Percentiles rank a stretch among this genome's conserved stretches.
Conservation (phyloP, 2,113 vertebrate genomes). For the Gambusia affinis region DNA sequence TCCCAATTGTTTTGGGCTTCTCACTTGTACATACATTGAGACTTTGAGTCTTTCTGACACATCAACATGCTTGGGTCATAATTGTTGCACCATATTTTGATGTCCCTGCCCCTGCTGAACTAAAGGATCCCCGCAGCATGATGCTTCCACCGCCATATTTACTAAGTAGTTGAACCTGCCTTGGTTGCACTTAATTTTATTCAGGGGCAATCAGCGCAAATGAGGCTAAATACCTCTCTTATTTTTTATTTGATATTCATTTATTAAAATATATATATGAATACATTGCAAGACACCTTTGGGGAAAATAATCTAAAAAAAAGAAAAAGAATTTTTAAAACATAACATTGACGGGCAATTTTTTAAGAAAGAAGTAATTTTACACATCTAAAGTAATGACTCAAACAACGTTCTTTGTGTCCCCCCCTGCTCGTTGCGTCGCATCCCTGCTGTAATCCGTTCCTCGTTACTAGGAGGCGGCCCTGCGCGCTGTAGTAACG, state of each 20-base stretch:
- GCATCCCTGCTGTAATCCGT: background rate
- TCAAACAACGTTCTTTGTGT: too few species aligned
- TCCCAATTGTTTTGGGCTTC: too few species aligned
- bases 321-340: background rate
- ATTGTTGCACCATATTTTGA: too few species aligned
- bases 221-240: background rate
- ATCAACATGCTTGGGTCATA: background rate
- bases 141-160: background rate
- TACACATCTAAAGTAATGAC: background rate
- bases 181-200: background rate
- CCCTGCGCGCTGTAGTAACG: constrained; percentile 33
- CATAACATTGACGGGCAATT: background rate
- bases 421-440: background rate
- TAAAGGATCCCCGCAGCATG: background rate
- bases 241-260: background rate
- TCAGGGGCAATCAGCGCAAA: too few species aligned
- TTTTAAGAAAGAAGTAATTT: background rate
- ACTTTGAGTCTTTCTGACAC: background rate
- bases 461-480: background rate
- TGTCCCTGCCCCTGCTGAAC: too few species aligned
- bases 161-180: background rate
- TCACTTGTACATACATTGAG: background rate
- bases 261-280: too few species aligned
- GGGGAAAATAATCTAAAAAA: background rate
- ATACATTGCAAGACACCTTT: background rate